A percentile compares a stretch with the other conserved stretches of the same genome.
Conservation (phyloP, 2,113 vertebrate genomes). For the Thinocorus orbignyianus region DNA sequence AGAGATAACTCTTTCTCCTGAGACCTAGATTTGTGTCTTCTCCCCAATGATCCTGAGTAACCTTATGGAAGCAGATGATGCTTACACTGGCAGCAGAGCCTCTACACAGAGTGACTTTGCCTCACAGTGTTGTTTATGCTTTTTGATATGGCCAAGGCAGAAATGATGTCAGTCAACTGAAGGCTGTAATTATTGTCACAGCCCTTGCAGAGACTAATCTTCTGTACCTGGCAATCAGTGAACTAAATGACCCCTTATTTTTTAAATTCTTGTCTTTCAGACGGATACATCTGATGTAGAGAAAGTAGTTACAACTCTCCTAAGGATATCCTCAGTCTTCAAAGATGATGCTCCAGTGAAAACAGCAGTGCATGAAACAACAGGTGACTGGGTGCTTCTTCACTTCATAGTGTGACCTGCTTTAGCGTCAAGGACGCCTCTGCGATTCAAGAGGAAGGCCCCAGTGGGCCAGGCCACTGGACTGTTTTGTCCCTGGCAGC, state of each 20-base stretch:
- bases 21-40: background rate
- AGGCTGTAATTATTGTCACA: background rate
- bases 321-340: slow-evolving; percentile 93
- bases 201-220: background rate
- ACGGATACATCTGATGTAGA: slow-evolving; percentile 85
- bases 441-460: background rate
- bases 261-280: slow-evolving; percentile 63
- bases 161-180: background rate
- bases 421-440: background rate
- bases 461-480: background rate
- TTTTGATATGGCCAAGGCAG: background rate
- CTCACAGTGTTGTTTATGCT: background rate
- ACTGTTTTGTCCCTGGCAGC: background rate
- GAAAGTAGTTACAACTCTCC: slow-evolving; percentile 86
- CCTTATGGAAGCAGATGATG: background rate
- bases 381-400: slow-evolving; percentile 60
- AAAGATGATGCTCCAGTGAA: slow-evolving; percentile 87
- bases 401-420: background rate
- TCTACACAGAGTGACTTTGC: background rate
- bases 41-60: background rate
- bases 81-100: background rate
- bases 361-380: slow-evolving; percentile 79
- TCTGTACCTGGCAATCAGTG: background rate
- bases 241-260: background rate
- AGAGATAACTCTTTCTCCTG: background rate